phyloP scores from a whole-genome alignment of 1,140 invertebrate genomes.

The Nilaparvata lugens region DNA sequence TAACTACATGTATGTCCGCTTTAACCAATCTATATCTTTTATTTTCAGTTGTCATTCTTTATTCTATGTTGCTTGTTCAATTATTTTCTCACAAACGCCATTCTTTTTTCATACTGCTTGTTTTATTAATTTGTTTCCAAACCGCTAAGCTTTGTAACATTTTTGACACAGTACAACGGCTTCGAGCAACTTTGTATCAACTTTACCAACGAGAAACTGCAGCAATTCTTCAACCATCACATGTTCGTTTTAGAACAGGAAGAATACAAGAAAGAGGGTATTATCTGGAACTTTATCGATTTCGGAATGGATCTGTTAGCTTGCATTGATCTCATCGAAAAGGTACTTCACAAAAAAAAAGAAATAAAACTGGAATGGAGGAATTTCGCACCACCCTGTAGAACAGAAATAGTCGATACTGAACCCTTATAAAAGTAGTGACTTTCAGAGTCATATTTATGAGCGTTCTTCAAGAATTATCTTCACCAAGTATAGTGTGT shows the following conservation, averaged over 20 bases:
- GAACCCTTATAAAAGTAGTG: too few relatives aligned
- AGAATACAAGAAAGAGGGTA: constrained; percentile 92
- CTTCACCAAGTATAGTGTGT: too few relatives aligned
- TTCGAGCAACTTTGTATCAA: constrained; percentile 99
- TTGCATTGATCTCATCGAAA: constrained; percentile 96
- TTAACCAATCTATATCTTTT: not conserved
- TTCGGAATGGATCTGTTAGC: constrained; percentile 95
- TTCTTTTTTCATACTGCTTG: not conserved
- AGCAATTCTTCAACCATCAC: constrained; percentile 98
- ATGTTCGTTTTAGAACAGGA: constrained; percentile 98
- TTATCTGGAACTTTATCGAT: constrained; percentile 94
- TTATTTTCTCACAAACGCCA: not conserved
- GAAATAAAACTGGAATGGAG: too few relatives aligned
- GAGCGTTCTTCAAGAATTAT: too few relatives aligned
- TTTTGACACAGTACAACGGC: constrained; percentile 72
- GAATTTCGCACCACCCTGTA: too few relatives aligned
- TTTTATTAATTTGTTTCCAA: not conserved
- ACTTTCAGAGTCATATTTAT: too few relatives aligned
- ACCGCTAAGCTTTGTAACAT: not conserved
- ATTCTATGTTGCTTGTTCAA: not conserved
- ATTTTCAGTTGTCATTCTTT: not conserved
- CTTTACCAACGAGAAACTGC: constrained; percentile 95
- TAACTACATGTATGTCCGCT: not conserved
- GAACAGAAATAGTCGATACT: too few relatives aligned
- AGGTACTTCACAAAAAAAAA: constrained; percentile 47